These are phyloP conservation scores for Masticophis lateralis DNA, from an alignment of 2,797 vertebrate genomes.

Conservation along the genomic window DNA sequence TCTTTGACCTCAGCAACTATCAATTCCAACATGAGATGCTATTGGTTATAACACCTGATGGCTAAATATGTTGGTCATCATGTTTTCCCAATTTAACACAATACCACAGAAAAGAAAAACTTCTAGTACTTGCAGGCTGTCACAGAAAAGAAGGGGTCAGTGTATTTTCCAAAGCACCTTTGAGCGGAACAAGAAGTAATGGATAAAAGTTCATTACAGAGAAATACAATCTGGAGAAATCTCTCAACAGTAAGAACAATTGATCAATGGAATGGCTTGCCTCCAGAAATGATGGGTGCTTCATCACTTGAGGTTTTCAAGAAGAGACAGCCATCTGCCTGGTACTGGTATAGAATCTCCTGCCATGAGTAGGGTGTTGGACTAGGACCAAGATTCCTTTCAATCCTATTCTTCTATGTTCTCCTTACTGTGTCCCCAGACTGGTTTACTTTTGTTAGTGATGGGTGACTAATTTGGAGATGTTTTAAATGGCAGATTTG, in stretches of 20 bases:
- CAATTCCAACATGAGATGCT: constrained; percentile 6
- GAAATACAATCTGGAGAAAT: background rate
- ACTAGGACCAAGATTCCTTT: background rate
- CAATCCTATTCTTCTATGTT: background rate
- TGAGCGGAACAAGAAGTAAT: background rate
- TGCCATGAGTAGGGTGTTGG: background rate
- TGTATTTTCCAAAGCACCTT: background rate
- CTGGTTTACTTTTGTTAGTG: constrained; percentile 8
- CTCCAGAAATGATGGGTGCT: background rate
- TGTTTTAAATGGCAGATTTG: constrained; percentile 3
- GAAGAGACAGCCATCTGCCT: background rate
- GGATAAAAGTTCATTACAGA: background rate
- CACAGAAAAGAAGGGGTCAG: background rate
- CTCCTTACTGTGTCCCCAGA: background rate
- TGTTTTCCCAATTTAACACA: constrained; percentile 4
- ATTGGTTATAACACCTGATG: constrained; percentile 21
- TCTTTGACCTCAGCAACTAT: constrained; percentile 27
- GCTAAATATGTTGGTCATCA: constrained; percentile 18
- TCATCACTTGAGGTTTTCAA: background rate
- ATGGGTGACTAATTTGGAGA: constrained; percentile 26
- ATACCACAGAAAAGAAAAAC: background rate
- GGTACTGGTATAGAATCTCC: background rate
- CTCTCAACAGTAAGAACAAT: background rate
- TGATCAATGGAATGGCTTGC: background rate
- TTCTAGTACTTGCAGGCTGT: background rate